Evolutionary conservation across 2,797 vertebrate species (phyloP).

Genomic region (Rhinophrynus dorsalis): DNA sequence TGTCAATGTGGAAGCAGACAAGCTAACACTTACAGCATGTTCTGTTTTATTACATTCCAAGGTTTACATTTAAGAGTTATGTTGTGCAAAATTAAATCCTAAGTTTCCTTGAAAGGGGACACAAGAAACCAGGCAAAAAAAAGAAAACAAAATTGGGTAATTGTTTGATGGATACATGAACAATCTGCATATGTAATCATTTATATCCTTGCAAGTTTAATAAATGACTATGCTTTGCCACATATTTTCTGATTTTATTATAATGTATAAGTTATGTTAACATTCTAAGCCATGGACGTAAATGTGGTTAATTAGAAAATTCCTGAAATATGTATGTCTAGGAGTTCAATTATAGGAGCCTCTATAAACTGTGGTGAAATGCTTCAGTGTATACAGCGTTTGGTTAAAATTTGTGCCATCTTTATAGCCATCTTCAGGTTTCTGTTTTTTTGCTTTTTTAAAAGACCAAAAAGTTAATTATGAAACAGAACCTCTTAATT

Average conservation of each 20-base stretch:
- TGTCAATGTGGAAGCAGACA: conserved; percentile 1
- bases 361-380: conserved; percentile 16
- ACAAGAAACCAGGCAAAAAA: conserved; percentile 10
- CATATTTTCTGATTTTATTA: conserved; percentile 43
- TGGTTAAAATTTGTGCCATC: neutral
- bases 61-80: conserved; percentile 1
- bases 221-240: conserved; percentile 23
- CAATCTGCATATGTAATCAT: conserved; percentile 33
- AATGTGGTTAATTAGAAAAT: conserved; percentile 49
- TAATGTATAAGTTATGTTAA: conserved; percentile 35
- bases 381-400: neutral
- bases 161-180: neutral
- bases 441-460: too few relatives aligned
- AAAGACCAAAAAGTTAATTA: too few relatives aligned
- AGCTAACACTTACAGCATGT: conserved; percentile 11
- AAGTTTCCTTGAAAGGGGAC: conserved; percentile 2
- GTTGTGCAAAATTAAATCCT: conserved; percentile 10
- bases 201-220: conserved; percentile 39
- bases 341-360: conserved; percentile 15
- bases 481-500: too few relatives aligned
- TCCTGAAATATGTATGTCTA: conserved; percentile 37
- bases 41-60: conserved; percentile 12
- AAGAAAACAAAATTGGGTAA: conserved; percentile 10
- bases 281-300: conserved; percentile 33
- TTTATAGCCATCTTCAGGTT: neutral